Conservation (phyloP, 2,888 invertebrate species). For the Venusia cambrica region DNA sequence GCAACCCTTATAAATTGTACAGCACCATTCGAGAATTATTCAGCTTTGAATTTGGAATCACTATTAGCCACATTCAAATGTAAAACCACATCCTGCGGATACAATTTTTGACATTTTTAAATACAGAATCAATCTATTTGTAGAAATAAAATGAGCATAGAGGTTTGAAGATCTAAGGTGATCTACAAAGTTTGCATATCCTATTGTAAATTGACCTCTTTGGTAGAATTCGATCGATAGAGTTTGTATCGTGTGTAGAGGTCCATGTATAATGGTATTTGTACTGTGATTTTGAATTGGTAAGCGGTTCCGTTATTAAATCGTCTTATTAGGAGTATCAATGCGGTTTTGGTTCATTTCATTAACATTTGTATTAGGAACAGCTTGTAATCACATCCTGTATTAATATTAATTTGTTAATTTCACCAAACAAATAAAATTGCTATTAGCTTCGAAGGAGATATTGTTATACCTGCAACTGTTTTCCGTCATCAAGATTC, state of each 20-base stretch:
- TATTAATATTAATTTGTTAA: too few relatives aligned
- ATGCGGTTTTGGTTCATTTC: constrained; percentile 8
- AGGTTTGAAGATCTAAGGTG: constrained; percentile 15
- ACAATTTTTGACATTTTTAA: constrained; percentile 9
- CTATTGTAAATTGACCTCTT: constrained; percentile 13
- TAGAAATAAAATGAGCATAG: constrained; percentile 11
- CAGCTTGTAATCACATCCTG: too few relatives aligned
- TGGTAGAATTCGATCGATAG: neutral
- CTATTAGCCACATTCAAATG: constrained; percentile 25
- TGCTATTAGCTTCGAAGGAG: too few relatives aligned
- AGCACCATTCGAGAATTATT: too few relatives aligned
- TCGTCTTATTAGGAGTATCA: constrained; percentile 31
- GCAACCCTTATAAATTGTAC: too few relatives aligned
- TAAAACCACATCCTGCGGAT: constrained; percentile 26
- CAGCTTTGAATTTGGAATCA: constrained; percentile 21
- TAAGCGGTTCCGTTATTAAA: constrained; percentile 43
- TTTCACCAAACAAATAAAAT: too few relatives aligned
- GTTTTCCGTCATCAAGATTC: too few relatives aligned
- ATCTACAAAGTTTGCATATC: neutral
- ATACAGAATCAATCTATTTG: constrained; percentile 20
- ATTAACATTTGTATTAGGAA: constrained; percentile 2
- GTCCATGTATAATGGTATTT: constrained; percentile 13
- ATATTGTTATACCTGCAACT: too few relatives aligned
- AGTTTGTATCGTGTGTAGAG: too few relatives aligned
- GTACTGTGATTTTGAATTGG: constrained; percentile 16